Evolutionary conservation across 2,113 vertebrate genomes (phyloP).

Genomic region (Murina feae): DNA sequence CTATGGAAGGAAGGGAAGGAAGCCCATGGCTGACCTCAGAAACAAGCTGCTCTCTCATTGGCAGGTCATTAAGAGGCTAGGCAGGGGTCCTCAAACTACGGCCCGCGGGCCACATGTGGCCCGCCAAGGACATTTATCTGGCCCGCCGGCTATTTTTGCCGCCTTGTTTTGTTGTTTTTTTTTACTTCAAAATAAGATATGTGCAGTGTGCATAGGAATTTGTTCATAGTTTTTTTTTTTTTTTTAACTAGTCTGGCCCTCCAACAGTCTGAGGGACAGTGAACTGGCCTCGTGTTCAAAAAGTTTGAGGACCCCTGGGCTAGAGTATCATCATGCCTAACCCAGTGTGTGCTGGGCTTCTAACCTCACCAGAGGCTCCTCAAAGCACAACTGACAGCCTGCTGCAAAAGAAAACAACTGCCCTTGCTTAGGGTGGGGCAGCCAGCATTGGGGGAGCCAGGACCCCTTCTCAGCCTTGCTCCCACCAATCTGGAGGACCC

Average conservation of each 20-base stretch:
- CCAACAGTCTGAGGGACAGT: too few relatives aligned
- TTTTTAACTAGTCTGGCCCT: too few relatives aligned
- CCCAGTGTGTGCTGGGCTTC: background rate
- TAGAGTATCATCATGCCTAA: fast-evolving
- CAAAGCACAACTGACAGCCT: background rate
- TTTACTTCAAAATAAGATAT: too few relatives aligned
- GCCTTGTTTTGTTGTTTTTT: too few relatives aligned
- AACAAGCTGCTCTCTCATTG: background rate
- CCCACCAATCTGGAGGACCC: too few relatives aligned
- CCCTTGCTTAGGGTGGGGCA: fast-evolving
- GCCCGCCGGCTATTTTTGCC: too few relatives aligned
- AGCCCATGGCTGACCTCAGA: background rate
- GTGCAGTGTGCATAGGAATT: too few relatives aligned
- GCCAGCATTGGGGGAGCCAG: background rate
- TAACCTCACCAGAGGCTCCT: background rate
- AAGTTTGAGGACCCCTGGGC: background rate
- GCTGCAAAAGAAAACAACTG: background rate
- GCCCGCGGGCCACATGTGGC: too few relatives aligned
- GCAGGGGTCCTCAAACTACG: too few relatives aligned
- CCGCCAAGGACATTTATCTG: too few relatives aligned
- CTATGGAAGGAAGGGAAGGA: conserved; percentile 20
- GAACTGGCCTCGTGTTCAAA: too few relatives aligned
- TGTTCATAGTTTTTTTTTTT: too few relatives aligned
- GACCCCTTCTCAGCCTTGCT: background rate
- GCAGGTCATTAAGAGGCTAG: background rate